Conservation (phyloP, 1,140 invertebrate species). For the Rhopalosiphum maidis region DNA sequence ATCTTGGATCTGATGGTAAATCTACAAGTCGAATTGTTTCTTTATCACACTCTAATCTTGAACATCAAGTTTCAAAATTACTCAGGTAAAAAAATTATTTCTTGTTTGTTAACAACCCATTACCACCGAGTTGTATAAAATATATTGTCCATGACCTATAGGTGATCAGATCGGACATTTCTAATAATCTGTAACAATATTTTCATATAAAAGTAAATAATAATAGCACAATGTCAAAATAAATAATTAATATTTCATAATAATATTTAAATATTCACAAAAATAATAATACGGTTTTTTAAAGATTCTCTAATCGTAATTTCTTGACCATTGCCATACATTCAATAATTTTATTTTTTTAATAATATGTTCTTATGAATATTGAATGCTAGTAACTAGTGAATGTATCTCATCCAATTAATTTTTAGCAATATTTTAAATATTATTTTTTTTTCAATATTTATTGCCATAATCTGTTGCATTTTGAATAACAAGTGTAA, state of each 20-base stretch:
- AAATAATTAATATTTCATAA: background rate
- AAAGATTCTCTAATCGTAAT: too few species aligned
- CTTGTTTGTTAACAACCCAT: background rate
- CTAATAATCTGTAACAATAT: background rate
- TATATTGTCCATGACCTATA: background rate
- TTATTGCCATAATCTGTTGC: too few species aligned
- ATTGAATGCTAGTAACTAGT: background rate
- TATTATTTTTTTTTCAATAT: too few species aligned
- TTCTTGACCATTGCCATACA: background rate
- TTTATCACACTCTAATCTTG: conserved; percentile 80
- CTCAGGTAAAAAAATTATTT: conserved; percentile 71
- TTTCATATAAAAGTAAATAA: background rate
- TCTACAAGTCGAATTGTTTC: conserved; percentile 75
- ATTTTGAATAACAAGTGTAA: too few species aligned
- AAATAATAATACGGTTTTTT: too few species aligned
- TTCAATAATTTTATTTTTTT: too few species aligned
- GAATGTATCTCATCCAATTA: background rate
- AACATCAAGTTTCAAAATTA: conserved; percentile 77
- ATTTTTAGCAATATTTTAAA: conserved; percentile 57
- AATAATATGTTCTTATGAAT: too few species aligned
- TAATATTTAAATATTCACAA: too few species aligned
- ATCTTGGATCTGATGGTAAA: conserved; percentile 82
- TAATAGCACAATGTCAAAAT: background rate
- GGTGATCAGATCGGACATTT: background rate
- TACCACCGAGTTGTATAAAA: background rate